A percentile compares a stretch with the other conserved stretches of the same genome.
Conservation (phyloP, 2,113 vertebrate genomes). For the Muscicapa adusta region DNA sequence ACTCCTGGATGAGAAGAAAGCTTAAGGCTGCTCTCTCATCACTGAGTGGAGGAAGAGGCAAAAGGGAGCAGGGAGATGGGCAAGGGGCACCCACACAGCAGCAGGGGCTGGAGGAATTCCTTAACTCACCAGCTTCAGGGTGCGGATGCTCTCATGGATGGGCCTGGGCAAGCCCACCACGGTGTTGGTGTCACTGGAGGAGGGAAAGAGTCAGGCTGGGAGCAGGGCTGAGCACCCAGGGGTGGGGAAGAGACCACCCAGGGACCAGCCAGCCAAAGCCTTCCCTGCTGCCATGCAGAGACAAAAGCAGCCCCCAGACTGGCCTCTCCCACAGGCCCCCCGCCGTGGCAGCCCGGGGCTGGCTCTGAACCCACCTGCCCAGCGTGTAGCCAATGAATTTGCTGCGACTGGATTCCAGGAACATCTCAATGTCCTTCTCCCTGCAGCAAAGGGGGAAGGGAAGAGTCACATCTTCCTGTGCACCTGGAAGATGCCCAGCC, state of each 20-base stretch:
- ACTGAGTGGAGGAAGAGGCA: neutral
- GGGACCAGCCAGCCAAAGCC: neutral
- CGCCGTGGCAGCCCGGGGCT: fast-evolving
- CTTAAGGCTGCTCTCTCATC: neutral
- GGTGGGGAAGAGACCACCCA: neutral
- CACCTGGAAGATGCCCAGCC: neutral
- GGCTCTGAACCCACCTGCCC: conserved; percentile 80
- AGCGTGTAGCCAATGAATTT: conserved; percentile 98
- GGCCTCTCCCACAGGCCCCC: neutral
- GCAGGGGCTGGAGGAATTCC: neutral
- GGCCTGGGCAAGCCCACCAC: conserved; percentile 94
- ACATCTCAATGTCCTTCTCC: conserved; percentile 98
- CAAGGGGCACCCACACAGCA: neutral
- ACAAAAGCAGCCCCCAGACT: neutral
- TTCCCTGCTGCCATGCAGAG: fast-evolving
- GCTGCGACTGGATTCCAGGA: conserved; percentile 96
- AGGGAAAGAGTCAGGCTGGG: conserved; percentile 18
- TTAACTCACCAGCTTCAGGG: conserved; percentile 87
- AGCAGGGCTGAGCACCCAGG: neutral
- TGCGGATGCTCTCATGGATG: conserved; percentile 97
- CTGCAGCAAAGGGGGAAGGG: conserved; percentile 63
- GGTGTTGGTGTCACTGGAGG: conserved; percentile 89
- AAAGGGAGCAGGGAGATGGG: neutral
- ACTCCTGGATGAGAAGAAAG: neutral
- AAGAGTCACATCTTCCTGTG: neutral